Conservation (phyloP, 1,140 invertebrate genomes). For the Diuraphis noxia region DNA sequence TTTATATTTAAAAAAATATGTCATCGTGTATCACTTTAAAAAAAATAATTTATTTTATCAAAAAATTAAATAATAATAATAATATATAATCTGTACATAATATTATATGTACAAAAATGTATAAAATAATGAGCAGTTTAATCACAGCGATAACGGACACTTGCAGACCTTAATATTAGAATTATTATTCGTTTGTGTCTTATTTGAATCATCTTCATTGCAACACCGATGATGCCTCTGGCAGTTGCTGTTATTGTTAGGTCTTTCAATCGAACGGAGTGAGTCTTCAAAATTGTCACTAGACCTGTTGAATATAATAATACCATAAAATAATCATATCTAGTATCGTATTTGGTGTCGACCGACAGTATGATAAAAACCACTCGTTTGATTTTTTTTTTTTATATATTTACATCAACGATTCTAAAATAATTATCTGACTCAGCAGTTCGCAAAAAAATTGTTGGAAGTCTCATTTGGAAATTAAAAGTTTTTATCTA, state of each 20-base stretch:
- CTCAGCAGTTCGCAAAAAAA: no score
- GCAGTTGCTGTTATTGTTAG: not conserved
- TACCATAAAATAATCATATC: not conserved
- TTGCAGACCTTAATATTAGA: slow-evolving; percentile 22
- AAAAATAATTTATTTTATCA: not conserved
- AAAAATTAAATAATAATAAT: slow-evolving; percentile 37
- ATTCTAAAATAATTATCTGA: no score
- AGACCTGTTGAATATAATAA: not conserved
- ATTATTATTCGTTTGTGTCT: not conserved
- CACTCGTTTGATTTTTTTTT: no score
- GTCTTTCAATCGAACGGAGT: not conserved
- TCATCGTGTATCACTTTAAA: not conserved
- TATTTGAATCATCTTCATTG: not conserved
- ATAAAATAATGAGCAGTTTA: slow-evolving; percentile 27
- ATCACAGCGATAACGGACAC: slow-evolving; percentile 35
- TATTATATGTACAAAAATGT: not conserved
- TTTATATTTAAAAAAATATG: not conserved
- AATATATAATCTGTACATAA: slow-evolving; percentile 12
- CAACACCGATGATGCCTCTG: slow-evolving; percentile 5
- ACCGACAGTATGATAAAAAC: not conserved
- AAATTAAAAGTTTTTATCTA: no score
- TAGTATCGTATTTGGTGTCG: not conserved
- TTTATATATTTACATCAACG: no score
- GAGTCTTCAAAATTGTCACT: slow-evolving; percentile 44
- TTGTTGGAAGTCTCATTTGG: no score